phyloP scores from a whole-genome alignment of 2,113 vertebrate genomes.

The Triplophysa siluroides region DNA sequence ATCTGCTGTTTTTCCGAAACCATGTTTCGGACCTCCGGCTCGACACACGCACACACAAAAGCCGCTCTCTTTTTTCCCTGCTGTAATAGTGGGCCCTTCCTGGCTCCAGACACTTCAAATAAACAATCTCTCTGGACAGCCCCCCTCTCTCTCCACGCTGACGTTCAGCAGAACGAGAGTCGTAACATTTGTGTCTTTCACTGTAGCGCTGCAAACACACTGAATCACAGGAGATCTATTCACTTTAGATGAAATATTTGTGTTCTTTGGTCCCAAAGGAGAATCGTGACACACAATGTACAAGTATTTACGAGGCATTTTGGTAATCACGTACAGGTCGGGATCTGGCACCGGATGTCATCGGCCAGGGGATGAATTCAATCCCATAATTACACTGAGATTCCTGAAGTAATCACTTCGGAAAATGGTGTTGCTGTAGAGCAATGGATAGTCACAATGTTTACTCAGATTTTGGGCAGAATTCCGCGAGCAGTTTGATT shows the following conservation, averaged over 20 bases:
- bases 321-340: not conserved
- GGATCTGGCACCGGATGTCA: not conserved
- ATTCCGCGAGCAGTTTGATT: no score
- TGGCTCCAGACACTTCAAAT: constrained; percentile 17
- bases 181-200: not conserved
- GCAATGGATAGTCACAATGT: not conserved
- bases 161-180: not conserved
- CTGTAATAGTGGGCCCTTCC: constrained; percentile 7
- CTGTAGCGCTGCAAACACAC: not conserved
- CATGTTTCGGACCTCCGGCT: constrained; percentile 62
- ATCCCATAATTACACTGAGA: constrained; percentile 4
- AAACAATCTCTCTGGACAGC: not conserved
- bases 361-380: not conserved
- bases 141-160: not conserved
- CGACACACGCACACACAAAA: constrained; percentile 53
- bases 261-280: not conserved
- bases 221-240: not conserved
- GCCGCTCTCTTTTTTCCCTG: constrained; percentile 6
- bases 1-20: not conserved
- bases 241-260: not conserved
- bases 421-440: not conserved
- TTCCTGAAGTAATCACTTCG: not conserved
- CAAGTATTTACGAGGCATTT: not conserved
- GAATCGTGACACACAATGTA: not conserved
- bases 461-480: not conserved